Conservation (phyloP, 2,113 vertebrate species). For the Macaca mulatta region DNA sequence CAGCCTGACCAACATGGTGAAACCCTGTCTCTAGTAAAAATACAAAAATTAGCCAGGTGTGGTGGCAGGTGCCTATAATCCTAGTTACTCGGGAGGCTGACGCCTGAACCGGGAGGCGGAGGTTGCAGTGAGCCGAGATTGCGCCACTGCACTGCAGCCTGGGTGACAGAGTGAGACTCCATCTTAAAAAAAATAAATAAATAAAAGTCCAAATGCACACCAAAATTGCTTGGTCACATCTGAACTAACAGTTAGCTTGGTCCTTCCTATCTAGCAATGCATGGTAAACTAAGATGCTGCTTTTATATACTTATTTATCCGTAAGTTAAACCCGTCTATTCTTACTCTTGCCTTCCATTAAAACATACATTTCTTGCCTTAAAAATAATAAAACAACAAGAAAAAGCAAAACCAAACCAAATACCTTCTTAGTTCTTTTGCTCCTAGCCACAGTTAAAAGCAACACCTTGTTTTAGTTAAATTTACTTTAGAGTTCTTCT, state of each 20-base stretch:
- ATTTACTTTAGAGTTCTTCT: slow-evolving; percentile 35
- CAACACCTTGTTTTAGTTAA: slow-evolving; percentile 8
- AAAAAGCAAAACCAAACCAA: not conserved
- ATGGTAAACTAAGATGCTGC: not conserved
- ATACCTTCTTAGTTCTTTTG: slow-evolving; percentile 29
- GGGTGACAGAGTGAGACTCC: too few species aligned
- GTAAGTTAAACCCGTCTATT: slow-evolving; percentile 7
- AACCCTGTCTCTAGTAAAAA: too few species aligned
- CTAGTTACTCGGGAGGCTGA: too few species aligned
- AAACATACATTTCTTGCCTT: not conserved
- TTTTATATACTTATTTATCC: not conserved
- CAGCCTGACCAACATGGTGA: too few species aligned
- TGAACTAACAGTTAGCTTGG: not conserved
- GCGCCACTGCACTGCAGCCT: too few species aligned
- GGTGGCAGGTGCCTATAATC: too few species aligned
- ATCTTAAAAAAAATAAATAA: too few species aligned
- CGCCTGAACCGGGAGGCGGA: too few species aligned
- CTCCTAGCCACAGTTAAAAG: not conserved
- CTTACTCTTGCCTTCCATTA: not conserved
- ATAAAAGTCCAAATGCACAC: not conserved
- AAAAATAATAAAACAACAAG: not conserved
- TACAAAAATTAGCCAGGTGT: too few species aligned
- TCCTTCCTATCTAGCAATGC: not conserved
- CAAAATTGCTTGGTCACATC: slow-evolving; percentile 15
- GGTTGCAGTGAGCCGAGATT: too few species aligned